Evolutionary conservation across 2,888 invertebrate species (phyloP).

Genomic region (Nephrotoma guestfalica): DNA sequence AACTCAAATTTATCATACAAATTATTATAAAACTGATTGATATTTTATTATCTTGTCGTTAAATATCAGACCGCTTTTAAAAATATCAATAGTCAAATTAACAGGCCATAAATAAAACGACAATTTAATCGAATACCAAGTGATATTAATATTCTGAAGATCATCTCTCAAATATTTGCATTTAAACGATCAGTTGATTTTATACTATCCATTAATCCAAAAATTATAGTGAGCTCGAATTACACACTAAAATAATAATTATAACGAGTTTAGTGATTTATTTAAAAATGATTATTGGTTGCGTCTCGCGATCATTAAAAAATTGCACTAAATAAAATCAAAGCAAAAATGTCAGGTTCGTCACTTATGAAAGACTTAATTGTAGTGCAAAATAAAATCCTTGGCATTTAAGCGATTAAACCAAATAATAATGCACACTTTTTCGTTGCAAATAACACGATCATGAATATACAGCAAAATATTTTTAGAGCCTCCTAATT

Average conservation of each 20-base stretch:
- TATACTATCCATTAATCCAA: background rate
- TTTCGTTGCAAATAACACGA: too few species aligned
- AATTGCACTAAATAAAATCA: background rate
- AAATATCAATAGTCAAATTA: background rate
- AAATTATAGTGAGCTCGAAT: background rate
- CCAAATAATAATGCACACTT: too few species aligned
- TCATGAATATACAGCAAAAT: too few species aligned
- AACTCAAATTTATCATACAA: background rate
- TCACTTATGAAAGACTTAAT: too few species aligned
- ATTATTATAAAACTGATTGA: background rate
- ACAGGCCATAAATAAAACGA: background rate
- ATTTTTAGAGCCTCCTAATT: too few species aligned
- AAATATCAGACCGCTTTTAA: background rate
- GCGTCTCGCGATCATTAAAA: background rate
- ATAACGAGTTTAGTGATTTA: too few species aligned
- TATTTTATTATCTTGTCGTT: background rate
- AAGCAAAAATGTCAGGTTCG: too few species aligned
- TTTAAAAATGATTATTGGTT: too few species aligned
- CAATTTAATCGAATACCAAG: background rate
- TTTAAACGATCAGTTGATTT: background rate
- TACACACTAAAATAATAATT: background rate
- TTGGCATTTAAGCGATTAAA: background rate
- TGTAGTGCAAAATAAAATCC: background rate
- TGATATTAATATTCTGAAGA: background rate
- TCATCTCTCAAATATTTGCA: background rate